Percentiles rank a stretch among this genome's conserved stretches.
Conservation (phyloP, 2,888 invertebrate genomes). For the Prosopocoilus inquinatus region DNA sequence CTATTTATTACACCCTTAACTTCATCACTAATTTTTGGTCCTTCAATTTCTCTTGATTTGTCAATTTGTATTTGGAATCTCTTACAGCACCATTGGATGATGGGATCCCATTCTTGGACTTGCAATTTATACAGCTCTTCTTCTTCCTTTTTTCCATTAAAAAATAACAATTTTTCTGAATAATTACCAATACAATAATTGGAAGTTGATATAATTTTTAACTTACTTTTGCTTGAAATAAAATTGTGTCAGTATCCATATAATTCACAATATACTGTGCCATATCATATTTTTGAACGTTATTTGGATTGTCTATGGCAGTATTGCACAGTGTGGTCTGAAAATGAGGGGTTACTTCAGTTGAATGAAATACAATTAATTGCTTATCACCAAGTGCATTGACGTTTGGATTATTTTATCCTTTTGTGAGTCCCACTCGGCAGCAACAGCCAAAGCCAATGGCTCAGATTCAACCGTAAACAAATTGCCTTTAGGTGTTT, state of each 20-base stretch:
- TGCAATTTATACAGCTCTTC: constrained; percentile 75
- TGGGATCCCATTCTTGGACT: constrained; percentile 81
- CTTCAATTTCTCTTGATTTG: constrained; percentile 68
- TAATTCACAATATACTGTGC: constrained; percentile 77
- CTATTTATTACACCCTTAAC: constrained; percentile 69
- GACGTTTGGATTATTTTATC: constrained; percentile 70
- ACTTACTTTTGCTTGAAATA: constrained; percentile 73
- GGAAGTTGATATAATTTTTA: not conserved
- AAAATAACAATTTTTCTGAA: constrained; percentile 16
- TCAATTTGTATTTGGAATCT: constrained; percentile 71
- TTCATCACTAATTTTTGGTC: constrained; percentile 63
- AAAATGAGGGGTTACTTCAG: constrained; percentile 32
- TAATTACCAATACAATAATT: not conserved
- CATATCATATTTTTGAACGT: constrained; percentile 71
- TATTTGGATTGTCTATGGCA: constrained; percentile 88
- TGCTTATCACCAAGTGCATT: constrained; percentile 79
- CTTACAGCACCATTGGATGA: constrained; percentile 86
- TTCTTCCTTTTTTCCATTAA: constrained; percentile 62
- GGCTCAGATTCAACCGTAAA: constrained; percentile 81
- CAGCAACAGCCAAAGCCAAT: constrained; percentile 87
- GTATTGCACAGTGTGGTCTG: constrained; percentile 89
- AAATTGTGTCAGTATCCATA: constrained; percentile 77
- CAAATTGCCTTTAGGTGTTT: constrained; percentile 81
- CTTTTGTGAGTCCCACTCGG: constrained; percentile 91
- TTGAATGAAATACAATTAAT: not conserved